These are phyloP conservation scores for Characodon lateralis DNA, from an alignment of 2,797 vertebrate species.

Conservation along the genomic window DNA sequence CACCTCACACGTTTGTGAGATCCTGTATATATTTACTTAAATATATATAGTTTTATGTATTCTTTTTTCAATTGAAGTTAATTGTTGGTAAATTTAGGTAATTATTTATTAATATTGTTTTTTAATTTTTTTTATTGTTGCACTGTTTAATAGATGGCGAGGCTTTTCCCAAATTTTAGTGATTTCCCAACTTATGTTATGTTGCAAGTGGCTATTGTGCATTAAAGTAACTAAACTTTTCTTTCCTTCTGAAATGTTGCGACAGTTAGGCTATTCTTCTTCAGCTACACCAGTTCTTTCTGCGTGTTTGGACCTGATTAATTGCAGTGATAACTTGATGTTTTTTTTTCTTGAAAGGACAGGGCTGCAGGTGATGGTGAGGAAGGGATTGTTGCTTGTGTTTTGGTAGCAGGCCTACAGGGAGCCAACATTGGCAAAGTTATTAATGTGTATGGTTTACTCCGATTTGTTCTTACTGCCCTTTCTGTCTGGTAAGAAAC, in stretches of 20 bases:
- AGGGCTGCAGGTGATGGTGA: conserved; percentile 24
- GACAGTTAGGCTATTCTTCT: background rate
- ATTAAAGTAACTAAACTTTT: conserved; percentile 6
- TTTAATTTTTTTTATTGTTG: background rate
- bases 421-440: conserved; percentile 22
- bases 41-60: no score
- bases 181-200: background rate
- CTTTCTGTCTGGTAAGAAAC: background rate
- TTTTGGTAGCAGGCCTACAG: conserved; percentile 21
- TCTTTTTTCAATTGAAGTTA: no score
- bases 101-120: background rate
- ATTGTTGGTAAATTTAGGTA: no score
- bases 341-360: conserved; percentile 45
- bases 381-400: conserved; percentile 32
- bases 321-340: conserved; percentile 31
- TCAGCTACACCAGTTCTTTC: conserved; percentile 9
- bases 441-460: conserved; percentile 11
- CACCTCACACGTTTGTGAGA: no score
- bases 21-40: no score
- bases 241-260: background rate
- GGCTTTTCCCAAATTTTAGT: background rate
- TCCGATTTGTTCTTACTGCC: conserved; percentile 1
- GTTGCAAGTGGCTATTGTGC: background rate
- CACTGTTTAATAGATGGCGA: background rate
- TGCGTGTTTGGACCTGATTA: conserved; percentile 33